Evolutionary conservation across 1,140 invertebrate species (phyloP), one percentile per base, ranked within the genome.

Genomic region (Heliothis virescens): DNA sequence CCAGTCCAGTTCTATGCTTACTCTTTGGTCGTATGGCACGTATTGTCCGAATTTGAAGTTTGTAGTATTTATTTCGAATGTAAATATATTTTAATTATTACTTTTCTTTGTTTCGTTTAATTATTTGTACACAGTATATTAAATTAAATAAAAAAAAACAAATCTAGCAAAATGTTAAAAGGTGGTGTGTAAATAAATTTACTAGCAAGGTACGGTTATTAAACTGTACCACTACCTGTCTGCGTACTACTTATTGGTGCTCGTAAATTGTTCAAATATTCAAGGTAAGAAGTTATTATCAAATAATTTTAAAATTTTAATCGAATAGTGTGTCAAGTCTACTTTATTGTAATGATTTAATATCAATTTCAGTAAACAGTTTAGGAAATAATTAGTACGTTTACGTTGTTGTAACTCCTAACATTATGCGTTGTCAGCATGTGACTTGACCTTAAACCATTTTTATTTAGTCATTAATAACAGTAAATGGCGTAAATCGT

Each of bases 121-220:
- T 41, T 59, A 59, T 41, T 41, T 41, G 3, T 41, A 41, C 5
- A 41, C 34, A 50, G 3, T 18, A 16, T 60, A 60, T 0, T 21
- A 48, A 48, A 21, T 74, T 18, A 48, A 59, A 47, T 73, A 9
- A 41, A 29, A 34, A 34, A 60, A 60, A 26, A 59, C 5, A 26
- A 47, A 26, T 21, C 0, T 16, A 60, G 16, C 69, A 86, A 65
- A 83, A 83, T 81, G 76, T 50, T 85, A 73, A 84, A 83, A 84
- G 80, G 81, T 86, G 82, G 77, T 80, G 83, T 86, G 60, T 88
- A 88, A 88, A 82, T 83, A 83, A 81, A 76, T 15, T 82, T 81
- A 83, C 81, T 74, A 86, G 83, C 75, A 80, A 85, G 83, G 86
- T 87, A 87, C 87, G 87, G 81, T 86, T 87, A 84, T 47, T 50